Base-by-base conservation (phyloP, 37 sponge, comb jelly and placozoan genomes). In the Ephydatia muelleri region DNA sequence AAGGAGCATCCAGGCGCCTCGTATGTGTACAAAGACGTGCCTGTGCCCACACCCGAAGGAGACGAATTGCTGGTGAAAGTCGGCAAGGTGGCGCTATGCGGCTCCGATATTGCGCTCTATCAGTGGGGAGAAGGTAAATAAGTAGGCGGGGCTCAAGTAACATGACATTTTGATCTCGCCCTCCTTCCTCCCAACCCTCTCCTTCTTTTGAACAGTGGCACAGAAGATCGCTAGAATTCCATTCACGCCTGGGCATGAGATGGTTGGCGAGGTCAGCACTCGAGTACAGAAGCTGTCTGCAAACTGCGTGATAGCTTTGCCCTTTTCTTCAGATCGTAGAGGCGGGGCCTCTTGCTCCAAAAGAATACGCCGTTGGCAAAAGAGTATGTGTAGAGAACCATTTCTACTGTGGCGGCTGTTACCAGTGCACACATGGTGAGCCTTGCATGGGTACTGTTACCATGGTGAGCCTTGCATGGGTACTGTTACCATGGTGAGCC, bases 341-440 rank as follows among this genome's bases (percentile, higher is more conserved):
- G 25, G 84, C 79, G 25, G 97, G 97, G 0, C 47, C 76, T 29
- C 85, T 79, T 0, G 92, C 87, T n/a, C 80, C 87, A 49, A 38
- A 82, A 4, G 94, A 91, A 72, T 96, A 79, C 73, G 68, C 79
- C 8, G 48, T 91, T 1, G 97, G 97, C 19, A 88, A 75, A 72
- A 82, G 97, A 65, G 94, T 96, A 29, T 93, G 94, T 86, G 91
- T 93, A 5, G 97, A 96, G 83, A 96, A 96, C 84, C 97, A 96
- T 76, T 96, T 86, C 90, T 96, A 85, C 92, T 96, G 97, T 89
- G 97, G 97, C 37, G 40, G 85, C 68, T 96, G 96, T 71, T 96
- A 90, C 81, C 96, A 96, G 86, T 96, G 97, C 78, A 93, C 82
- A 31, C 93, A 92, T 47, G 91, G 92, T 93, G 79, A 72, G 83